A percentile compares a stretch with the other conserved stretches of the same genome.
Evolutionary conservation across 30 jellyfish, hydroid and myxozoan genomes (phyloP).

Genomic region (Nemopilema nomurai): DNA sequence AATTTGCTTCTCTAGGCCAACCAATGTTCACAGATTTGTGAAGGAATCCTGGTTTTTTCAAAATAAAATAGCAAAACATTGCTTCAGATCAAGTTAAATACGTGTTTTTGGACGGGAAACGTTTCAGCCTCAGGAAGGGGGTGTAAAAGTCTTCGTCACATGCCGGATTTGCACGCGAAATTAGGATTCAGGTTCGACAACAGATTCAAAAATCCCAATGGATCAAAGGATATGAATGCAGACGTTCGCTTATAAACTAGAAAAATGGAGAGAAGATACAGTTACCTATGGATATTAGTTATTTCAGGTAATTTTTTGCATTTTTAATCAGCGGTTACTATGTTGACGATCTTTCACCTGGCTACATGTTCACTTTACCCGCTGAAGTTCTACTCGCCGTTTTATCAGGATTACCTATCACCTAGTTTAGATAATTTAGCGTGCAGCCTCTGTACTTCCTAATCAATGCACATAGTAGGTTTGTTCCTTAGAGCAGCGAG

Average conservation of each 20-base stretch:
- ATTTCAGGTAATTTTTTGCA: conserved; percentile 19
- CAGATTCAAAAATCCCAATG: not conserved
- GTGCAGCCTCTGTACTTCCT: too few relatives aligned
- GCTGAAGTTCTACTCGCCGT: too few relatives aligned
- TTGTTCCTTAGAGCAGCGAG: too few relatives aligned
- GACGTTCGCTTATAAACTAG: not conserved
- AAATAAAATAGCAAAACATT: not conserved
- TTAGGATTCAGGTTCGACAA: not conserved
- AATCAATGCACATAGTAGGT: too few relatives aligned
- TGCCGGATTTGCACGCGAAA: not conserved
- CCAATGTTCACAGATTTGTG: not conserved
- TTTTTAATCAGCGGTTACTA: not conserved
- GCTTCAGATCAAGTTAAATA: not conserved
- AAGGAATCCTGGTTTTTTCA: not conserved
- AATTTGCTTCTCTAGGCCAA: not conserved
- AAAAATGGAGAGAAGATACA: conserved; percentile 3
- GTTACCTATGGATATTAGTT: not conserved
- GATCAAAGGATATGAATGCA: not conserved
- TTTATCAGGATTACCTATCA: too few relatives aligned
- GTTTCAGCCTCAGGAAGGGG: not conserved
- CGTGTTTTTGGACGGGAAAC: not conserved
- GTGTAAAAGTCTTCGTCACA: not conserved
- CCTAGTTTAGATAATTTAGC: too few relatives aligned
- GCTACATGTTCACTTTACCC: not conserved
- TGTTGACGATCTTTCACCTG: not conserved